A percentile compares a stretch with the other conserved stretches of the same genome.
Evolutionary conservation across 2,113 vertebrate species (phyloP).

Genomic region (Mionectes macconnelli): DNA sequence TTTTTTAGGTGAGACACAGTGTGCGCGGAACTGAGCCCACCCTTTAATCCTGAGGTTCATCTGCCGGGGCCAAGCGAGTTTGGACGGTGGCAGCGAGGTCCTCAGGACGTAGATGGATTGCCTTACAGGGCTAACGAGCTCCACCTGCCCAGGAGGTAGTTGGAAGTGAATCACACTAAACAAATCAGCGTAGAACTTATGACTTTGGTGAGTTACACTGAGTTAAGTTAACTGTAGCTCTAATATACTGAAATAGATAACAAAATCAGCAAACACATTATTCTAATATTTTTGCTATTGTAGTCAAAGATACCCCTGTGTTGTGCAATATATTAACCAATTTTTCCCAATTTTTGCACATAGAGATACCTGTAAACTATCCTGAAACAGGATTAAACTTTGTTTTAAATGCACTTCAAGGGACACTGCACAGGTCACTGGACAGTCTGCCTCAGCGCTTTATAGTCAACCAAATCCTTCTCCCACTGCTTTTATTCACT

Average conservation of each 20-base stretch:
- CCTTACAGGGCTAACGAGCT: too few relatives aligned
- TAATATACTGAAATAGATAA: background rate
- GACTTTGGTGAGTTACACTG: background rate
- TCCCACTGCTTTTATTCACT: background rate
- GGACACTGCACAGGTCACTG: background rate
- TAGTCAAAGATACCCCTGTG: background rate
- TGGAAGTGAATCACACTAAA: background rate
- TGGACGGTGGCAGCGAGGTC: too few relatives aligned
- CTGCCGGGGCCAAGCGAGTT: too few relatives aligned
- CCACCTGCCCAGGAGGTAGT: too few relatives aligned
- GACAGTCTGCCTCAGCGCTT: background rate
- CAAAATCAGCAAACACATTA: background rate
- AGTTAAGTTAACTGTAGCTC: background rate
- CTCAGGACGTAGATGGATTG: too few relatives aligned
- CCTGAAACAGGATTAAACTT: background rate
- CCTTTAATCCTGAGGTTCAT: too few relatives aligned
- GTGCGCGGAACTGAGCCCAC: too few relatives aligned
- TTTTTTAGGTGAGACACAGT: too few relatives aligned
- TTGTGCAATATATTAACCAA: accelerated
- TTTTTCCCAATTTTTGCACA: background rate
- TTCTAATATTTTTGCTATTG: background rate
- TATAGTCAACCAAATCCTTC: background rate
- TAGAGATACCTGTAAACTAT: background rate
- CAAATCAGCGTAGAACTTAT: background rate
- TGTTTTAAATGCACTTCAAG: background rate